Percentiles rank a stretch among this genome's conserved stretches.
phyloP scores from a whole-genome alignment of 2,797 vertebrate genomes.

The Artibeus lituratus region DNA sequence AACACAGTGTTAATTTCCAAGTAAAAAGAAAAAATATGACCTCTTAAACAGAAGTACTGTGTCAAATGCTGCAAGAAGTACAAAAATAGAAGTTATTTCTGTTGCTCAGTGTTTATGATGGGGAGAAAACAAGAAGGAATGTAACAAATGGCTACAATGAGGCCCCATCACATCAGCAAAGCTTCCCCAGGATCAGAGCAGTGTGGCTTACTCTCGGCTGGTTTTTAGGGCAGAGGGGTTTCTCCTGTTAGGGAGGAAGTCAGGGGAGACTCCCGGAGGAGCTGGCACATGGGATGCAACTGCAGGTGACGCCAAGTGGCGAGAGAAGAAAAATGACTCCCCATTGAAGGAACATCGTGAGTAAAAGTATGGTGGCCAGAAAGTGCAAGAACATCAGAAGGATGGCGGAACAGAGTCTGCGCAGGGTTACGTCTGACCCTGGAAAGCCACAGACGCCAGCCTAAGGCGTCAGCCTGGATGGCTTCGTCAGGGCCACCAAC shows the following conservation, averaged over 20 bases:
- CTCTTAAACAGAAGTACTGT: not conserved
- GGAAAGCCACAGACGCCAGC: too few relatives aligned
- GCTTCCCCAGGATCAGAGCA: not conserved
- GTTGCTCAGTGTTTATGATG: not conserved
- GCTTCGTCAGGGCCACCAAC: not conserved
- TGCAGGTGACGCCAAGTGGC: not conserved
- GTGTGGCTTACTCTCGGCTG: not conserved
- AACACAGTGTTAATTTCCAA: conserved; percentile 25
- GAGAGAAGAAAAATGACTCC: not conserved
- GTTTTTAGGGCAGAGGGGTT: not conserved
- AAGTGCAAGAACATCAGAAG: not conserved
- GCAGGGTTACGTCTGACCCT: not conserved
- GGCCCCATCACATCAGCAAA: not conserved
- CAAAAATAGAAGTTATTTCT: not conserved
- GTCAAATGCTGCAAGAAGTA: not conserved
- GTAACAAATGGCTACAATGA: not conserved
- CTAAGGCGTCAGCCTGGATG: not conserved
- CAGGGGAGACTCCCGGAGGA: not conserved
- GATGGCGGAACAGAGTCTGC: too few relatives aligned
- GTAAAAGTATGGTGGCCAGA: not conserved
- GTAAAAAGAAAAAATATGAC: not conserved
- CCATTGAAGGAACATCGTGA: not conserved
- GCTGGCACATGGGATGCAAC: not conserved
- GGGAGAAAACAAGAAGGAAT: not conserved
- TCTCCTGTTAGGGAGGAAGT: not conserved